Evolutionary conservation across 2,888 invertebrate species (phyloP).

Genomic region (Watsonalla cultraria): DNA sequence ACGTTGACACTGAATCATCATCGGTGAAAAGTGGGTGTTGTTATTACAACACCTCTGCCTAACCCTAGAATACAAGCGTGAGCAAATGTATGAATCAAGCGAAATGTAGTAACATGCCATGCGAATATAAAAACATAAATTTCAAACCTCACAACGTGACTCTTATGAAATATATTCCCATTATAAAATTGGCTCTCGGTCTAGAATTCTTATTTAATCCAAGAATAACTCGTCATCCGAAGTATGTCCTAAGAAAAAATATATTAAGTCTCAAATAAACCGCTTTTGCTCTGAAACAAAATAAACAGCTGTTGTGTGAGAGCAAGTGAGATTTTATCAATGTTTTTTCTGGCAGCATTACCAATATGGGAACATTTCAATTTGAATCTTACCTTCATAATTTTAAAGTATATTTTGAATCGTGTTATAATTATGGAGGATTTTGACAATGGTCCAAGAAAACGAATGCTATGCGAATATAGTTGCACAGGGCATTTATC

Average conservation of each 20-base stretch:
- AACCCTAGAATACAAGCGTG: no score
- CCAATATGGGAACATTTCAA: background rate
- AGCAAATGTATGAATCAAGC: no score
- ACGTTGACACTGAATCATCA: no score
- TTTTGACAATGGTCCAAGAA: background rate
- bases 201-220: no score
- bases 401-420: background rate
- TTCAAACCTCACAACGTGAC: no score
- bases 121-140: no score
- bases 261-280: background rate
- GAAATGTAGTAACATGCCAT: no score
- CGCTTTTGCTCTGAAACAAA: background rate
- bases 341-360: background rate
- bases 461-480: background rate
- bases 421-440: background rate
- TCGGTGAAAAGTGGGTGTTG: no score
- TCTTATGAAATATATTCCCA: no score
- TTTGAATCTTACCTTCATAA: background rate
- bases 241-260: background rate
- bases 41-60: no score
- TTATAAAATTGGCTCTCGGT: no score
- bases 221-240: background rate
- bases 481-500: background rate
- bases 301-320: background rate
- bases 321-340: background rate